Percentiles rank a stretch among this genome's conserved stretches.
These are phyloP conservation scores for Tauraco erythrolophus DNA, from an alignment of 2,113 vertebrate species.

Conservation along the genomic window DNA sequence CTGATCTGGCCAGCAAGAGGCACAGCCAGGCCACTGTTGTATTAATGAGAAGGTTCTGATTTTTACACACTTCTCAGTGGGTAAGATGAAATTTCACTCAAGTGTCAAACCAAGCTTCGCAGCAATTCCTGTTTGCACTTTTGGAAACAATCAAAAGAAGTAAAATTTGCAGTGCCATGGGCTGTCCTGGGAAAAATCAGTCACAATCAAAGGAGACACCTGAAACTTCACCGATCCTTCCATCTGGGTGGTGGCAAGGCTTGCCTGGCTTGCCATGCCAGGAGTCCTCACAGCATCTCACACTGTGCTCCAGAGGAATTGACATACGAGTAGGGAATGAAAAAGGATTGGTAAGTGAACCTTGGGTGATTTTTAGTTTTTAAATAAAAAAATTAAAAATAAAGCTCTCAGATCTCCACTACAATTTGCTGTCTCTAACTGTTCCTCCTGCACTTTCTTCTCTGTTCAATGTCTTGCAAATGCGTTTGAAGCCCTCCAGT, in stretches of 20 bases:
- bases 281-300: neutral
- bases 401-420: neutral
- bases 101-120: neutral
- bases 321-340: neutral
- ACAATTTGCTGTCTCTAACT: neutral
- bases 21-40: neutral
- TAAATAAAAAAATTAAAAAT: neutral
- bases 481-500: neutral
- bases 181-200: neutral
- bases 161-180: neutral
- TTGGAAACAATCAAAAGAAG: neutral
- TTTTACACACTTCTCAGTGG: neutral
- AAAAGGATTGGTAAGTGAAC: neutral
- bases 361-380: neutral
- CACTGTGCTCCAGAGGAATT: neutral
- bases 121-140: neutral
- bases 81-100: neutral
- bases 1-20: neutral
- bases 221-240: neutral
- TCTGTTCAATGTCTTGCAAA: neutral
- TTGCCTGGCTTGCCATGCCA: neutral
- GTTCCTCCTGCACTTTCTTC: neutral
- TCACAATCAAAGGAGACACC: neutral
- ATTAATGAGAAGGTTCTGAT: constrained; percentile 9
- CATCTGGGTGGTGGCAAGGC: neutral